Percentiles rank a stretch among this genome's conserved stretches.
Conservation (phyloP, 2,797 vertebrate species). For the Urosaurus nigricauda region DNA sequence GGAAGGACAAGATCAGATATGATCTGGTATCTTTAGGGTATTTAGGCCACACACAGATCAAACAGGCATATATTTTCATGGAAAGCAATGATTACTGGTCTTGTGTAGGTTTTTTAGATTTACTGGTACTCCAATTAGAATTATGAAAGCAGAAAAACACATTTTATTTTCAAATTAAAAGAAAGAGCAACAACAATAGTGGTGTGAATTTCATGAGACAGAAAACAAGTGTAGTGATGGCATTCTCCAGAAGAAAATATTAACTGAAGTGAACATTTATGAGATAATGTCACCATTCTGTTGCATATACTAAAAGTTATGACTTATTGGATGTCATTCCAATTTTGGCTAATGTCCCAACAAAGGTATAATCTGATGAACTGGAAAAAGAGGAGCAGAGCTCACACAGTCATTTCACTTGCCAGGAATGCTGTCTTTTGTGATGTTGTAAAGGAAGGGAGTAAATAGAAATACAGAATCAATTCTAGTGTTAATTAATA, state of each 20-base stretch:
- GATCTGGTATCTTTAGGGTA: no score
- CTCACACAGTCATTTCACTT: not conserved
- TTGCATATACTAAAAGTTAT: not conserved
- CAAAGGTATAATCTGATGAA: not conserved
- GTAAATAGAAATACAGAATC: slow-evolving; percentile 12
- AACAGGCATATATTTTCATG: not conserved
- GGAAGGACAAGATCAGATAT: no score
- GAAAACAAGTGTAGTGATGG: not conserved
- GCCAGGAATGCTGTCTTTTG: not conserved
- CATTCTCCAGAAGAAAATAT: not conserved
- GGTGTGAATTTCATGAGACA: not conserved
- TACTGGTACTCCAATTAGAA: not conserved
- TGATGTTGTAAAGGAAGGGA: slow-evolving; percentile 3
- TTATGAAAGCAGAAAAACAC: not conserved
- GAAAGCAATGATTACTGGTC: not conserved
- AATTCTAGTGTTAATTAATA: not conserved
- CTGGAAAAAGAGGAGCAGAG: not conserved
- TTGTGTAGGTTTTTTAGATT: not conserved
- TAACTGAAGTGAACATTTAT: not conserved
- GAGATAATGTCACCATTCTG: not conserved
- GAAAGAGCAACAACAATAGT: not conserved
- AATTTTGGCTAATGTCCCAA: not conserved
- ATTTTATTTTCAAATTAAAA: not conserved
- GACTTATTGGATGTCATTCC: not conserved
- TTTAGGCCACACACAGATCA: no score